Conservation (phyloP, 1,140 invertebrate genomes). For the Drosophila albomicans region DNA sequence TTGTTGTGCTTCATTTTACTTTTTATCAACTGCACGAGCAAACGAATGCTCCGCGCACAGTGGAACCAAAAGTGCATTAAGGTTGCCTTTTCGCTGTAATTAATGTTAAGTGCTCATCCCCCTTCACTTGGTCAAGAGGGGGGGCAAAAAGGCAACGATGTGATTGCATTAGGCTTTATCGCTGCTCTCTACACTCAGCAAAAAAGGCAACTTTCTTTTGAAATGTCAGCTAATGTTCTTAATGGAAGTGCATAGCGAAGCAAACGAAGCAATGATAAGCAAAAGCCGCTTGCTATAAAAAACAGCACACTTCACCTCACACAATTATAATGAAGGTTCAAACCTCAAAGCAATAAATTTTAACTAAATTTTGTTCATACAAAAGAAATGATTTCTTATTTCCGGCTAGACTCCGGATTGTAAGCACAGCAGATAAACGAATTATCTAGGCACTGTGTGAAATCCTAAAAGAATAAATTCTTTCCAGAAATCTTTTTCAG, state of each 20-base stretch:
- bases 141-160: conserved; percentile 12
- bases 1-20: conserved; percentile 9
- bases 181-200: conserved; percentile 27
- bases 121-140: conserved; percentile 14
- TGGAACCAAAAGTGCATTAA: conserved; percentile 64
- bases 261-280: not conserved
- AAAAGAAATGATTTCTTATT: not conserved
- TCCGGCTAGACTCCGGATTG: not conserved
- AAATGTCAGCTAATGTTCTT: not conserved
- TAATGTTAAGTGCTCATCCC: conserved; percentile 64
- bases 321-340: too few species aligned
- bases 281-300: not conserved
- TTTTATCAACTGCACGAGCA: conserved; percentile 49
- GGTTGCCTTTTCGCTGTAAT: conserved; percentile 57
- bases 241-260: not conserved
- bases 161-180: conserved; percentile 45
- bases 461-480: not conserved
- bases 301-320: not conserved
- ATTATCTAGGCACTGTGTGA: not conserved
- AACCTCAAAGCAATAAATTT: too few species aligned
- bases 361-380: not conserved
- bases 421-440: not conserved
- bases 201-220: conserved; percentile 5
- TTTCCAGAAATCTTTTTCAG: not conserved
- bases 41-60: conserved; percentile 46